Base-by-base conservation (phyloP, 2,888 invertebrate genomes). In the Steromphala cineraria region DNA sequence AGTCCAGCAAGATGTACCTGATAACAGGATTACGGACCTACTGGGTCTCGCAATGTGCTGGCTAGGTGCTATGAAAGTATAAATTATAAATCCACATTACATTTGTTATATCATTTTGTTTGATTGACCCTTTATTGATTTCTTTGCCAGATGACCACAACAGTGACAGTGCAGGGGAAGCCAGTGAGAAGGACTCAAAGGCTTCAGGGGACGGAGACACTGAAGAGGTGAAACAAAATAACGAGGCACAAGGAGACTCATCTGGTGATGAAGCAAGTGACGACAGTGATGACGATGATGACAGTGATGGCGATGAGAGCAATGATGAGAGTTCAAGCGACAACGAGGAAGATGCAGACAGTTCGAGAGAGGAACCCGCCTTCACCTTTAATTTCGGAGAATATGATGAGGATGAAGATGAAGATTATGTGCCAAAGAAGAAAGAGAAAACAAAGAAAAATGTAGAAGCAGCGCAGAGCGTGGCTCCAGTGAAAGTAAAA, bases 141-240 rank as follows among this genome's bases (percentile, higher is more conserved):
- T 53, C 75, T 13, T 55, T 13, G n/a, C 4, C 19, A 78, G 81
- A 79, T 15, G 82, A 78, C 77, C 77, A 77, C 46, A 97, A 97
- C 24, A 97, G 96, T 52, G 97, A 97, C 93, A 98, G 97, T 92
- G 97, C 97, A 0, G 97, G 98, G 92, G 98, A 98, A 93, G 95
- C 97, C 78, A 87, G 88, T 24, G 87, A 83, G 13, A 67, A 80
- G 46, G 84, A 86, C 67, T 80, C 81, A n/a, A 82, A 84, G n/a
- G 77, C 40, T n/a, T 36, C 31, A 56, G 81, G 67, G 52, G 86
- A 83, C 24, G 80, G 80, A 19, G 82, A 79, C 13, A 80, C 78
- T 31, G 81, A 76, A n/a, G 80, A 80, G 4, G 83, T 75, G 40
- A 36, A 81, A 4, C 53, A 52, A n/a, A 78, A 78, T 21, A 84